Evolutionary conservation across 2,888 invertebrate species (phyloP), one percentile per base, ranked within the genome.

Genomic region (Acleris cristana): DNA sequence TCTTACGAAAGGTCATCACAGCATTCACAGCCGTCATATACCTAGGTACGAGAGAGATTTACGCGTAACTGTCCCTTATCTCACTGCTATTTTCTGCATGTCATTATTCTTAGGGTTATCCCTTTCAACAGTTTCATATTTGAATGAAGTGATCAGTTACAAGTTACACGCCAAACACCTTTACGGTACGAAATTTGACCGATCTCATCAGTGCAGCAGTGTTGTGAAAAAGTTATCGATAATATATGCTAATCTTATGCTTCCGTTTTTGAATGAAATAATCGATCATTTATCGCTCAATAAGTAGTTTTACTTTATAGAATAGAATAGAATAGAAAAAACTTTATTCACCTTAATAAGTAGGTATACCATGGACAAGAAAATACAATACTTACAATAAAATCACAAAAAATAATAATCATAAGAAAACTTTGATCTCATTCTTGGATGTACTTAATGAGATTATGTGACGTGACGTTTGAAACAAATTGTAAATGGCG

Each of bases 1-100:
- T 34, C 8, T 19, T 21, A 30, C 45, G 34, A 30, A 18, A 55
- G 34, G 40, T 55, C 63, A 63, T 21, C 34, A 18, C 48, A 18
- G 34, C 48, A 55, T 55, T n/a, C 21, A 18, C 16, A 40, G 34
- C 4, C 40, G 14, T 40, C 5, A 3, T 10, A 40, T 40, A 10
- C n/a, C n/a, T n/a, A n/a, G n/a, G n/a, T 12, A 34, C 3, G 34
- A 34, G 2, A 12, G 12, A 7, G 12, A 14, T 12, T 34, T 34
- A 12, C 34, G 34, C 34, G 3, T 12, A 14, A 34, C 12, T 34
- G 34, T 2, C 2, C 12, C 34, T 34, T 10, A 34, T 34, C 34
- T 34, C 14, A 40, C 1, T 14, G 40, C 10, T 40, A 40, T 14
- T 40, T 40, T 10, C 12, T 14, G 34, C 34, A 34, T 4, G 14